Evolutionary conservation across 1,140 invertebrate genomes (phyloP).

Genomic region (Drosophila melanica): DNA sequence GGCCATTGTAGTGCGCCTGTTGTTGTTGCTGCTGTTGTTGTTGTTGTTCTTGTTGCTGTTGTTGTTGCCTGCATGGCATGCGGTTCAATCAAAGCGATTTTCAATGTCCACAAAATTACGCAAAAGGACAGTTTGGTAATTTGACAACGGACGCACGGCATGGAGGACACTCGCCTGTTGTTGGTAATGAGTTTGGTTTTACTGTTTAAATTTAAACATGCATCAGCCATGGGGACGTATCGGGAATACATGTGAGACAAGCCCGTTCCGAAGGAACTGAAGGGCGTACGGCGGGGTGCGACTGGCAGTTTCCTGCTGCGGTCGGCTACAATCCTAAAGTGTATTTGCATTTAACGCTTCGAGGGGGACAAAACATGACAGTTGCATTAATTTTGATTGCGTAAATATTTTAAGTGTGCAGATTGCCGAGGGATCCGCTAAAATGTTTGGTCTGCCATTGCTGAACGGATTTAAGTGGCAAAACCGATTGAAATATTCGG

Average conservation of each 20-base stretch:
- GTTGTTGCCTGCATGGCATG: slow-evolving; percentile 65
- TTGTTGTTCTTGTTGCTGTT: slow-evolving; percentile 17
- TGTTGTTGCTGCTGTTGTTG: slow-evolving; percentile 35
- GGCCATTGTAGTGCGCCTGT: slow-evolving; percentile 69
- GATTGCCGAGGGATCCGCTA: slow-evolving; percentile 56
- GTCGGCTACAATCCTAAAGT: slow-evolving; percentile 75
- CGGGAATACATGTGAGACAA: slow-evolving; percentile 4
- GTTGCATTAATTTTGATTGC: slow-evolving; percentile 83
- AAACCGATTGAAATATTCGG: neutral
- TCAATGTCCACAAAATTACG: slow-evolving; percentile 82
- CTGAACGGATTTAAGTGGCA: slow-evolving; percentile 19
- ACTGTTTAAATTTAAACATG: slow-evolving; percentile 80
- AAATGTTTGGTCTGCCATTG: slow-evolving; percentile 57
- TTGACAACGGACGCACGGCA: slow-evolving; percentile 53
- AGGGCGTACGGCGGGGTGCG: too few species aligned
- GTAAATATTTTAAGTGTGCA: slow-evolving; percentile 77
- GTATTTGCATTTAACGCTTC: slow-evolving; percentile 79
- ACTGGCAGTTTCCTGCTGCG: slow-evolving; percentile 24
- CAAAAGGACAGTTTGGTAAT: slow-evolving; percentile 82
- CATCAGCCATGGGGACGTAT: slow-evolving; percentile 31
- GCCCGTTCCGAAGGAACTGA: neutral
- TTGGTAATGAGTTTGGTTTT: slow-evolving; percentile 82
- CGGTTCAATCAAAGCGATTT: slow-evolving; percentile 83
- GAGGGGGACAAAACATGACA: slow-evolving; percentile 66
- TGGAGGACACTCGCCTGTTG: slow-evolving; percentile 58